Evolutionary conservation across 2,113 vertebrate genomes (phyloP).

Genomic region (Microtus pennsylvanicus): DNA sequence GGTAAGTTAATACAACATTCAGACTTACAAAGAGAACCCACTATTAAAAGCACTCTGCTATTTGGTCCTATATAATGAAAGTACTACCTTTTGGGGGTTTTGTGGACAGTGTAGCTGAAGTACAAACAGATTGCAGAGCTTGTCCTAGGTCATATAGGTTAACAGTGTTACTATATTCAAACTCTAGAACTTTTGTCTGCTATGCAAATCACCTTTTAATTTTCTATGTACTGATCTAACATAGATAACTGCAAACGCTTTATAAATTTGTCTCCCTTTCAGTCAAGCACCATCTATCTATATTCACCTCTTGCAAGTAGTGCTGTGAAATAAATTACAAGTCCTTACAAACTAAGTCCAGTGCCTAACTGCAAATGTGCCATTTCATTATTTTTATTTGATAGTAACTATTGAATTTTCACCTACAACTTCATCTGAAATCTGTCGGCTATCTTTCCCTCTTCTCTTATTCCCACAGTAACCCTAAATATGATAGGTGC

Average conservation of each 20-base stretch:
- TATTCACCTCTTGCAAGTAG: neutral
- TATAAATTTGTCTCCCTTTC: neutral
- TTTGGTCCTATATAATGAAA: neutral
- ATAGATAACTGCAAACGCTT: conserved; percentile 11
- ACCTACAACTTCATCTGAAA: conserved; percentile 23
- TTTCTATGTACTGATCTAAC: neutral
- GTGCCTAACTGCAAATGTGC: neutral
- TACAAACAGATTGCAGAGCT: neutral
- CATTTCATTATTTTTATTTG: conserved; percentile 25
- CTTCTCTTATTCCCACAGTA: conserved; percentile 18
- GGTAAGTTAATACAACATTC: neutral
- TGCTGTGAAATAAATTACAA: neutral
- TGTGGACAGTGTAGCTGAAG: neutral
- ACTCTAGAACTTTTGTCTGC: neutral
- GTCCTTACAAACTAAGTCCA: neutral
- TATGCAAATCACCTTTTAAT: conserved; percentile 25
- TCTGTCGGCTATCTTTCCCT: neutral
- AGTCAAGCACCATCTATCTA: conserved; percentile 7
- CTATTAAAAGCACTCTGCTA: conserved; percentile 34
- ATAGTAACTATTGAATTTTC: conserved; percentile 5
- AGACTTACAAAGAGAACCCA: neutral
- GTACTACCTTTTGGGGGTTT: neutral
- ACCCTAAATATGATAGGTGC: conserved; percentile 18
- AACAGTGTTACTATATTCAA: neutral
- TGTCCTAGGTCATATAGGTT: neutral